Evolutionary conservation across 1,140 invertebrate species (phyloP).

Genomic region (Dendrolimus punctatus): DNA sequence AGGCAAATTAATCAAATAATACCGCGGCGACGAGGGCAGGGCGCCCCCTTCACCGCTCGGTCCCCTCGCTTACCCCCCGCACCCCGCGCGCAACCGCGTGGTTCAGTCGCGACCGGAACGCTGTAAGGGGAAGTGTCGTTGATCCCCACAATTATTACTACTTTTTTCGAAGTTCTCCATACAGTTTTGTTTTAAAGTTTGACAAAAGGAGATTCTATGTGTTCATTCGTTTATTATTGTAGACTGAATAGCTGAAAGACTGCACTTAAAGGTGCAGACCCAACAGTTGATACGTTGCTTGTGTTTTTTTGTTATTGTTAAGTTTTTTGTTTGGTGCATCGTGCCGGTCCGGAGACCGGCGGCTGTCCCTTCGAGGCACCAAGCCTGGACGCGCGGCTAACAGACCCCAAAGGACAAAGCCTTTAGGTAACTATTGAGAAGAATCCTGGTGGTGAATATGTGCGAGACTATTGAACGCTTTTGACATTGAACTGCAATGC

Average conservation of each 20-base stretch:
- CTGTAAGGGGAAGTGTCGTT: conserved; percentile 56
- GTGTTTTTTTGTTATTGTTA: conserved; percentile 69
- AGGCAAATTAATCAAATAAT: conserved; percentile 72
- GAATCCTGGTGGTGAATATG: conserved; percentile 12
- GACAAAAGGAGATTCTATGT: conserved; percentile 54
- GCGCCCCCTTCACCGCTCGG: conserved; percentile 17
- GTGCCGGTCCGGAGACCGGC: conserved; percentile 59
- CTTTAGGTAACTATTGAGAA: conserved; percentile 56
- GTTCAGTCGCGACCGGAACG: conserved; percentile 61
- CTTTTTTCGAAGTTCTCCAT: conserved; percentile 68
- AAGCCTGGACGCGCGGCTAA: conserved; percentile 54
- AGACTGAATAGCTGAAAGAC: conserved; percentile 53
- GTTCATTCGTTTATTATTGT: conserved; percentile 47
- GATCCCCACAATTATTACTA: conserved; percentile 54
- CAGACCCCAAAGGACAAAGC: conserved; percentile 56
- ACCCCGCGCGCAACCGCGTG: conserved; percentile 54
- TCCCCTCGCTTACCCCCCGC: conserved; percentile 22
- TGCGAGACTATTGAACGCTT: conserved; percentile 6
- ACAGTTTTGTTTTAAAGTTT: conserved; percentile 67
- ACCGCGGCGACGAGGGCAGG: conserved; percentile 54
- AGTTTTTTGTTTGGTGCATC: conserved; percentile 71
- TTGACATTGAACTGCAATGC: conserved; percentile 16
- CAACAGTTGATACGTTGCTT: conserved; percentile 61
- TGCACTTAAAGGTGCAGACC: conserved; percentile 52
- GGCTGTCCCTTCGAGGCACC: conserved; percentile 46